Evolutionary conservation across 2,113 vertebrate genomes (phyloP).

Genomic region (Marmota monax): DNA sequence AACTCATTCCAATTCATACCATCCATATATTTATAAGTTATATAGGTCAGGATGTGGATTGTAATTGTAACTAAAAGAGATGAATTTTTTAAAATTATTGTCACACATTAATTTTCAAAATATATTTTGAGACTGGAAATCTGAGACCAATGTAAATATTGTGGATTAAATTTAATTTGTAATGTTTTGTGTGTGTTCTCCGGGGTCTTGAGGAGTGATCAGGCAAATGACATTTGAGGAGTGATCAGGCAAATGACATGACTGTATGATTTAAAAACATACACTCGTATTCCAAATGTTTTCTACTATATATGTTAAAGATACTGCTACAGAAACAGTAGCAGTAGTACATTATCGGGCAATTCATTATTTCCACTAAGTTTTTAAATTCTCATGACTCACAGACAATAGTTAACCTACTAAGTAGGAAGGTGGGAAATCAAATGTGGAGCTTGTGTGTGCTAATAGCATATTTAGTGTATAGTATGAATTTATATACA

Average conservation of each 20-base stretch:
- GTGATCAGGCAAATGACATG: not conserved
- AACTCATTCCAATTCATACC: not conserved
- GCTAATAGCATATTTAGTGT: fast-evolving
- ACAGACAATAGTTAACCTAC: not conserved
- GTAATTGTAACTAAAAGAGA: not conserved
- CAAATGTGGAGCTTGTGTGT: not conserved
- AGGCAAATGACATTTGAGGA: not conserved
- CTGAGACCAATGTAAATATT: not conserved
- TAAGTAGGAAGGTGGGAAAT: not conserved
- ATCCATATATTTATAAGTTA: not conserved
- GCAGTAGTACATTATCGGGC: not conserved
- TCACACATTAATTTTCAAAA: not conserved
- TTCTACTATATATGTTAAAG: not conserved
- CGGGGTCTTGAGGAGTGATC: not conserved
- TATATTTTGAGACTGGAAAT: not conserved
- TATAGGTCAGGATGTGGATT: not conserved
- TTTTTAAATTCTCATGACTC: not conserved
- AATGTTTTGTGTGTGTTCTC: not conserved
- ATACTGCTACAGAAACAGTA: not conserved
- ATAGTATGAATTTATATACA: not conserved
- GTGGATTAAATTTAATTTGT: not conserved
- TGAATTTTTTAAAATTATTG: not conserved
- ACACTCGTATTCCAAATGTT: not conserved
- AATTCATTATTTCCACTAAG: not conserved
- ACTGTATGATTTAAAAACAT: not conserved